A percentile compares a stretch with the other conserved stretches of the same genome.
These are phyloP conservation scores for Pteruthius melanotis DNA, from an alignment of 2,113 vertebrate genomes.

Conservation along the genomic window DNA sequence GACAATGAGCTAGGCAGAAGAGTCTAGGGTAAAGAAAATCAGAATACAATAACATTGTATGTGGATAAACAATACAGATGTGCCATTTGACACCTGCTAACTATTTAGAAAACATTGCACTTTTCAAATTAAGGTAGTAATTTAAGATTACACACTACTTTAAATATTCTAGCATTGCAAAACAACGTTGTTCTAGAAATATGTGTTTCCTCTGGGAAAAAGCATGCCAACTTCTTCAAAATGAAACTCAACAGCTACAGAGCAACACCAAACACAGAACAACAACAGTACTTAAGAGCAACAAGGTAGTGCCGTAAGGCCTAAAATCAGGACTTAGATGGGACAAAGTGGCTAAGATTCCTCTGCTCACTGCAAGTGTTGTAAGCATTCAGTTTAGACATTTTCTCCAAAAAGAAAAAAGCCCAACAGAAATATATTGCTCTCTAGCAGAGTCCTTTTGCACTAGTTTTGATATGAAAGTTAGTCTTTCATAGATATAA, in stretches of 20 bases:
- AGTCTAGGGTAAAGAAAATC: conserved; percentile 71
- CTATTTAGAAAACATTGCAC: neutral
- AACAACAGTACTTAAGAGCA: neutral
- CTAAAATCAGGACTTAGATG: neutral
- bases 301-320: neutral
- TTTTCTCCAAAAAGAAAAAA: neutral
- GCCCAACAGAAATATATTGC: neutral
- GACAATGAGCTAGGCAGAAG: conserved; percentile 91
- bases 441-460: neutral
- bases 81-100: neutral
- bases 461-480: neutral
- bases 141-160: neutral
- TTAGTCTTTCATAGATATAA: neutral
- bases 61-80: neutral
- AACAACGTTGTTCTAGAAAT: neutral
- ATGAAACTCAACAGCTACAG: neutral
- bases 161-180: neutral
- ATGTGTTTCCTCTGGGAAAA: neutral
- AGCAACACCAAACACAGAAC: neutral
- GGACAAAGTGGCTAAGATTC: neutral
- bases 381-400: neutral
- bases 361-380: neutral
- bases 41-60: neutral
- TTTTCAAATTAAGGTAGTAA: neutral
- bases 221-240: neutral